Percentiles rank a stretch among this genome's conserved stretches.
Evolutionary conservation across 2,888 invertebrate genomes (phyloP).

Genomic region (Hypena proboscidalis): DNA sequence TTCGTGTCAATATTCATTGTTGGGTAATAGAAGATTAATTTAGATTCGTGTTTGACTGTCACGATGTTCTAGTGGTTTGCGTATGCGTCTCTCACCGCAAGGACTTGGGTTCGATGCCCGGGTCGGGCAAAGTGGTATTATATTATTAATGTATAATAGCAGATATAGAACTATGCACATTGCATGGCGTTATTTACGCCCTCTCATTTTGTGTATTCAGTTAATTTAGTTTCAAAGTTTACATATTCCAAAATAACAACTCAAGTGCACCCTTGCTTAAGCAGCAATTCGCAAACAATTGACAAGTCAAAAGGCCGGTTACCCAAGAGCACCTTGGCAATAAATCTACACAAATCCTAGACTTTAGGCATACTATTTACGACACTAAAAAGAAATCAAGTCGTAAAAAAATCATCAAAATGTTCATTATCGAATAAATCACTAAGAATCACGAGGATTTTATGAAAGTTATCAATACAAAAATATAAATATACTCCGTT

Average conservation of each 20-base stretch:
- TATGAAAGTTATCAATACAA: not conserved
- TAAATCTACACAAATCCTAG: conserved; percentile 22
- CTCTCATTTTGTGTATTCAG: too few species aligned
- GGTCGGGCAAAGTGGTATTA: too few species aligned
- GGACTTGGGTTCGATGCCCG: too few species aligned
- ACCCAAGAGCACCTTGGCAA: conserved; percentile 5
- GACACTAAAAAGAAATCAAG: conserved; percentile 24
- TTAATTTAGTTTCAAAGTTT: too few species aligned
- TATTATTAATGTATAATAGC: too few species aligned
- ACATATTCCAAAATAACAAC: too few species aligned
- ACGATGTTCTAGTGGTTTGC: too few species aligned
- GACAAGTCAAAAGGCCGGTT: too few species aligned
- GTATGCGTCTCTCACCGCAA: too few species aligned
- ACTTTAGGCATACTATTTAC: conserved; percentile 13
- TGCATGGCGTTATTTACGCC: too few species aligned
- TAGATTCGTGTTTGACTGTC: conserved; percentile 21
- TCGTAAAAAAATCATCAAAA: conserved; percentile 14
- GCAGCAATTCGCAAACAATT: too few species aligned
- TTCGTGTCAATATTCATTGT: conserved; percentile 35
- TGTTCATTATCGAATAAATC: conserved; percentile 35
- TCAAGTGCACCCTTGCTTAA: conserved; percentile 11
- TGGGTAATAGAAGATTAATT: conserved; percentile 35
- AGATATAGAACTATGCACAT: too few species aligned
- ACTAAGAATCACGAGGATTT: conserved; percentile 33
- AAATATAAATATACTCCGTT: not conserved